A percentile compares a stretch with the other conserved stretches of the same genome.
These are phyloP conservation scores for Xylophagus ater DNA, from an alignment of 2,888 invertebrate genomes.

Conservation along the genomic window DNA sequence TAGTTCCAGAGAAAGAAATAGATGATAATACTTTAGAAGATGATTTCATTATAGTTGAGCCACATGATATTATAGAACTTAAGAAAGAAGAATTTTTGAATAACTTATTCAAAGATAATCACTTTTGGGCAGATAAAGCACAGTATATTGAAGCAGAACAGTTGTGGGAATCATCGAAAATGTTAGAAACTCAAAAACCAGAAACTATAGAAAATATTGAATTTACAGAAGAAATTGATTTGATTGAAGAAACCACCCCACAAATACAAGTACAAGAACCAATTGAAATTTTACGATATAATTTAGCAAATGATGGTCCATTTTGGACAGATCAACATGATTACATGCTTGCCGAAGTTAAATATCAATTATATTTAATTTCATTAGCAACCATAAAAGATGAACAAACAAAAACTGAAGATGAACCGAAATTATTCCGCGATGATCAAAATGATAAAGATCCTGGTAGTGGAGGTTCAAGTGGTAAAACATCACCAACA, in stretches of 20 bases:
- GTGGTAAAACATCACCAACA: conserved; percentile 36
- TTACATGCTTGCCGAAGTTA: conserved; percentile 56
- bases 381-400: conserved; percentile 40
- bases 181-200: background rate
- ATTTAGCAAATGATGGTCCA: conserved; percentile 40
- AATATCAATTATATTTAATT: conserved; percentile 41
- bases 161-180: no score
- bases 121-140: conserved; percentile 52
- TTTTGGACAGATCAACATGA: conserved; percentile 51
- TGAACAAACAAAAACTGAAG: conserved; percentile 22
- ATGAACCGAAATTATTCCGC: conserved; percentile 24
- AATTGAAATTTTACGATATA: conserved; percentile 16
- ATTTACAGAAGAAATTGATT: background rate
- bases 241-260: background rate
- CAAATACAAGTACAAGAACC: background rate
- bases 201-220: background rate
- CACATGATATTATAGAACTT: conserved; percentile 22
- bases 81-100: conserved; percentile 12
- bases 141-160: conserved; percentile 56
- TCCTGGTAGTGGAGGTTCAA: conserved; percentile 49
- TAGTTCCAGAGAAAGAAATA: no score
- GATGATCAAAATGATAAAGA: conserved; percentile 50
- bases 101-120: conserved; percentile 28
- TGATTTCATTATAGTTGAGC: conserved; percentile 29
- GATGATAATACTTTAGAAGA: no score